These are phyloP conservation scores for Heliconius congener DNA, from an alignment of 1,140 invertebrate species.

Conservation along the genomic window DNA sequence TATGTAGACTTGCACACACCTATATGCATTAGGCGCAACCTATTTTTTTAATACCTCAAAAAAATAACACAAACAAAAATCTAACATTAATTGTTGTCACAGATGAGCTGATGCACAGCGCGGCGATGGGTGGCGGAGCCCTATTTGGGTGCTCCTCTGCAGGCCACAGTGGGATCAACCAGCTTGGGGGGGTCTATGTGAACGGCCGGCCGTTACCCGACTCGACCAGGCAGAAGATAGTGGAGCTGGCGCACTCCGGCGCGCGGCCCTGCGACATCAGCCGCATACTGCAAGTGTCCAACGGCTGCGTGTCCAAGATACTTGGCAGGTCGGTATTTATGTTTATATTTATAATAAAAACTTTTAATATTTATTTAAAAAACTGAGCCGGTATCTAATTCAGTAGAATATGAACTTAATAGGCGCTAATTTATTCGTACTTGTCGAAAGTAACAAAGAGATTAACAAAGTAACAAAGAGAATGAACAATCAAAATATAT, in stretches of 20 bases:
- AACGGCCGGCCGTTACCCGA: constrained; percentile 98
- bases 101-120: constrained; percentile 81
- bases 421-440: no score
- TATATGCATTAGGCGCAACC: not conserved
- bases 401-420: no score
- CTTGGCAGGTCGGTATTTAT: constrained; percentile 90
- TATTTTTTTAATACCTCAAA: no score
- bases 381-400: no score
- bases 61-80: not conserved
- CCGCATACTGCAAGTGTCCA: constrained; percentile 97
- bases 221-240: constrained; percentile 98
- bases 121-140: constrained; percentile 81
- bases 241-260: constrained; percentile 97
- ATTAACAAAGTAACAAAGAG: no score
- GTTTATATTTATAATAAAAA: not conserved
- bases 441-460: no score
- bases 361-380: no score
- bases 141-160: constrained; percentile 89
- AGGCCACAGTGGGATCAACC: constrained; percentile 98
- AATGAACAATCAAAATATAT: no score
- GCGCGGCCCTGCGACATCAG: constrained; percentile 99
- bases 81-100: constrained; percentile 7
- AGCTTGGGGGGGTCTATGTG: constrained; percentile 98
- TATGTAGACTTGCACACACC: not conserved
- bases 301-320: constrained; percentile 97